Percentiles rank a stretch among this genome's conserved stretches.
Conservation (phyloP, 2,797 vertebrate species). For the Lagocephalus sceleratus region DNA sequence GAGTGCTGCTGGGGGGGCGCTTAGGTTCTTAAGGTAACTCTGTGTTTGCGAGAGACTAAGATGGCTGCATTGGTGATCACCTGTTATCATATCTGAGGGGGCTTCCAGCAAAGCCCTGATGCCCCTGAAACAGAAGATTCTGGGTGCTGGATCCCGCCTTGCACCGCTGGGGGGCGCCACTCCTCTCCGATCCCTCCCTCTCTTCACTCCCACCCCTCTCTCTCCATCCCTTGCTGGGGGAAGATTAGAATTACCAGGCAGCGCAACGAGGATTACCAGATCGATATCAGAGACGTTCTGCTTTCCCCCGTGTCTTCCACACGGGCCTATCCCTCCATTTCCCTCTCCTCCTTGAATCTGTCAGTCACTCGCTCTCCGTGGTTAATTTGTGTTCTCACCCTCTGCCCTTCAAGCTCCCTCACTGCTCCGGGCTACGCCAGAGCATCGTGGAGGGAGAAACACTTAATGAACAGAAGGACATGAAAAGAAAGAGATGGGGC, state of each 20-base stretch:
- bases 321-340: slow-evolving; percentile 42
- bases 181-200: slow-evolving; percentile 28
- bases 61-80: too few relatives aligned
- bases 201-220: slow-evolving; percentile 28
- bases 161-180: slow-evolving; percentile 62
- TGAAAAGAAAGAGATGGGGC: background rate
- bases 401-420: slow-evolving; percentile 63
- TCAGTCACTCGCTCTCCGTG: slow-evolving; percentile 34
- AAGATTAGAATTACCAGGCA: slow-evolving; percentile 58
- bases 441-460: background rate
- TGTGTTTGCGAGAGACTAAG: background rate
- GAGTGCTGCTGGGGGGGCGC: too few relatives aligned
- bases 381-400: slow-evolving; percentile 54
- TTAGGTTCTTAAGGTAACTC: background rate
- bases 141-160: slow-evolving; percentile 10
- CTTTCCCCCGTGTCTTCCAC: slow-evolving; percentile 50
- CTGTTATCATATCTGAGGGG: too few relatives aligned
- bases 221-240: slow-evolving; percentile 48
- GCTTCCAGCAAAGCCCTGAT: background rate
- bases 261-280: slow-evolving; percentile 63
- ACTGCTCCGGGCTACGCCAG: slow-evolving; percentile 35
- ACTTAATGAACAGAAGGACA: slow-evolving; percentile 5
- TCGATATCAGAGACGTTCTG: slow-evolving; percentile 61
- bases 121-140: slow-evolving; percentile 3
- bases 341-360: slow-evolving; percentile 25